Percentiles rank a stretch among this genome's conserved stretches.
Evolutionary conservation across 2,113 vertebrate genomes (phyloP).

Genomic region (Calidris pugnax): DNA sequence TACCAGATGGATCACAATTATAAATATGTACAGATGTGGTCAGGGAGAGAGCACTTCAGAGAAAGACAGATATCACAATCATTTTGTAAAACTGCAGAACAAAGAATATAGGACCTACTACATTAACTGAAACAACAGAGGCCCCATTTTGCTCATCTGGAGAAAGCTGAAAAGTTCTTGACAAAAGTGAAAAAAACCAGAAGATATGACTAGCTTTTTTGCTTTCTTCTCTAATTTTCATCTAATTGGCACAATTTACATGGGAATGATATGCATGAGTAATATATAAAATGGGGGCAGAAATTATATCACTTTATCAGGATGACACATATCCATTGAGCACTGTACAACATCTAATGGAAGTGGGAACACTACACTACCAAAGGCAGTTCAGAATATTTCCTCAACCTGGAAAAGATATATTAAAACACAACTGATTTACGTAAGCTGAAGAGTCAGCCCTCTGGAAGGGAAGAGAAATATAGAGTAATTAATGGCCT

Average conservation of each 20-base stretch:
- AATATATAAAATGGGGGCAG: neutral
- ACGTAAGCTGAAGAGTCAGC: neutral
- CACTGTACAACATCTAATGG: neutral
- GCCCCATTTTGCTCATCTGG: neutral
- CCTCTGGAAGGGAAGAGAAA: neutral
- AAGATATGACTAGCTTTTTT: neutral
- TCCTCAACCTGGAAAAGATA: neutral
- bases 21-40: neutral
- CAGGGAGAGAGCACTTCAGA: neutral
- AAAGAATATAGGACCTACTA: neutral
- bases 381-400: neutral
- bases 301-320: neutral
- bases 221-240: neutral
- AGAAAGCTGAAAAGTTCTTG: neutral
- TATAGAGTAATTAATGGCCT: conserved; percentile 4
- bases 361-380: neutral
- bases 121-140: neutral
- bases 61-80: neutral
- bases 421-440: conserved; percentile 3
- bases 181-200: neutral
- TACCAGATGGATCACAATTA: neutral
- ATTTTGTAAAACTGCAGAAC: neutral
- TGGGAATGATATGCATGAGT: neutral
- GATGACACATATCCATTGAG: neutral
- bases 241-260: neutral